phyloP scores from a whole-genome alignment of 37 sponge, comb jelly and placozoan species.

The Agelas oroides region DNA sequence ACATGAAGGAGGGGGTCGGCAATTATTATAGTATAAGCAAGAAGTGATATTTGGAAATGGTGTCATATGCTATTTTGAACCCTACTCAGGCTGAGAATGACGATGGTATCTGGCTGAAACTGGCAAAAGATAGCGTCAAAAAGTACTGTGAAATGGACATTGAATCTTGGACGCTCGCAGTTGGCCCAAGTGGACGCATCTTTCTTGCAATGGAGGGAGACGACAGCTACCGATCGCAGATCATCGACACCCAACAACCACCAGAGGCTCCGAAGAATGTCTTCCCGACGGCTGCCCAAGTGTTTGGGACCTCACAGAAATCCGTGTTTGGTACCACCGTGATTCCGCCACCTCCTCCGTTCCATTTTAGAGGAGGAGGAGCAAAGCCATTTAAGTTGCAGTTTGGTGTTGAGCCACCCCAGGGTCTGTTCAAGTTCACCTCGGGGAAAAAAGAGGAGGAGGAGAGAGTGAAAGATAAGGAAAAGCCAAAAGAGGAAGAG shows the following conservation, averaged over 20 bases:
- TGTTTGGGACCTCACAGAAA: slow-evolving; percentile 74
- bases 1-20: no score
- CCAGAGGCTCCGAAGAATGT: background rate
- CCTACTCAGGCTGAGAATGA: slow-evolving; percentile 70
- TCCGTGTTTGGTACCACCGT: slow-evolving; percentile 35
- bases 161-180: slow-evolving; percentile 87
- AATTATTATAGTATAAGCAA: no score
- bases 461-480: background rate
- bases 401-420: slow-evolving; percentile 32
- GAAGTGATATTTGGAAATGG: no score
- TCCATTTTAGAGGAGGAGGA: slow-evolving; percentile 33
- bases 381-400: slow-evolving; percentile 24
- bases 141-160: slow-evolving; percentile 70
- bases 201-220: slow-evolving; percentile 72
- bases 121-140: slow-evolving; percentile 52
- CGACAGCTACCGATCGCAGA: slow-evolving; percentile 42
- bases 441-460: slow-evolving; percentile 19
- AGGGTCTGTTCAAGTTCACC: slow-evolving; percentile 43
- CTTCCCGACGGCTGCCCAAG: slow-evolving; percentile 71
- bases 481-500: background rate
- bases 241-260: slow-evolving; percentile 4
- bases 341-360: slow-evolving; percentile 24
- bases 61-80: no score
- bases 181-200: slow-evolving; percentile 67
- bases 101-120: slow-evolving; percentile 92